Conservation (phyloP, 1,140 invertebrate species). For the Adelges cooleyi region DNA sequence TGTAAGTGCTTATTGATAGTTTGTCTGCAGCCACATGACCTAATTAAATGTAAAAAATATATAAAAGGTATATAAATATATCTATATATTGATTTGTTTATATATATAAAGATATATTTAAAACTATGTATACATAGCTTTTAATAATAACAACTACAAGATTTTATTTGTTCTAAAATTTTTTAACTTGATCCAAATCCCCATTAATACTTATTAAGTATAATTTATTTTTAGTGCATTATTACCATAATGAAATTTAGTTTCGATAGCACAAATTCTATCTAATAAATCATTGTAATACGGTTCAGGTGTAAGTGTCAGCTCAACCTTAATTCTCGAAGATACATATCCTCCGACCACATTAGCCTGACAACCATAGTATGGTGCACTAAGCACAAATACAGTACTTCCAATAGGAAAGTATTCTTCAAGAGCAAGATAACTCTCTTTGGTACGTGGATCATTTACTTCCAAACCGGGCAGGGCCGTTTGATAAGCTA, state of each 20-base stretch:
- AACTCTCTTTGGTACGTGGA: not conserved
- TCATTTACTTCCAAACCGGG: slow-evolving; percentile 42
- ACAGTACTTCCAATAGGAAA: slow-evolving; percentile 54
- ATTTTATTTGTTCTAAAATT: too few relatives aligned
- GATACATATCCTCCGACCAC: slow-evolving; percentile 12
- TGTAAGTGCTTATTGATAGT: slow-evolving; percentile 51
- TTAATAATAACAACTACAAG: too few relatives aligned
- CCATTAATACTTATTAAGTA: too few relatives aligned
- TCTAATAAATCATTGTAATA: slow-evolving; percentile 32
- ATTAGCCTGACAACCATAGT: slow-evolving; percentile 50
- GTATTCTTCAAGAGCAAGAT: slow-evolving; percentile 51
- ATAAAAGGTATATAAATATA: too few relatives aligned
- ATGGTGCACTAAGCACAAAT: slow-evolving; percentile 64
- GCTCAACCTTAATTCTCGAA: slow-evolving; percentile 8
- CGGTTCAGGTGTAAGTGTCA: slow-evolving; percentile 24
- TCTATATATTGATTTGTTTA: too few relatives aligned
- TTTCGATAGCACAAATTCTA: not conserved
- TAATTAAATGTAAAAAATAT: slow-evolving; percentile 29
- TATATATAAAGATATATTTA: too few relatives aligned
- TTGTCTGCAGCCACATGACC: slow-evolving; percentile 40
- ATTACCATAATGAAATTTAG: slow-evolving; percentile 8
- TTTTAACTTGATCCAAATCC: too few relatives aligned
- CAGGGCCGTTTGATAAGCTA: slow-evolving; percentile 55
- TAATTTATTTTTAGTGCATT: too few relatives aligned
- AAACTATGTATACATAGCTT: too few relatives aligned